Base-by-base conservation (phyloP, 2,888 invertebrate genomes). In the Adelognathus sp. region DNA sequence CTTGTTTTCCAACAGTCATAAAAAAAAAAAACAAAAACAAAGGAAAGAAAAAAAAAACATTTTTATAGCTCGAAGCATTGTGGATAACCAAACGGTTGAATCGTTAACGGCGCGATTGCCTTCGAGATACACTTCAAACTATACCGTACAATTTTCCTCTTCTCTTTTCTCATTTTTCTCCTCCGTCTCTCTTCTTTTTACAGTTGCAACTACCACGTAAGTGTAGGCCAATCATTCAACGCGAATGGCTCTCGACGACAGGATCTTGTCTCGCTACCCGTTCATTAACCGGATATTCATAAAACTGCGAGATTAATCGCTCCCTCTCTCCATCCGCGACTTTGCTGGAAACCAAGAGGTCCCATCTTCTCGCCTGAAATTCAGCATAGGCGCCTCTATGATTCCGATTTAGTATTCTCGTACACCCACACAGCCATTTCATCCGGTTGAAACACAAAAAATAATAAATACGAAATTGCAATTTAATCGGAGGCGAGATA, bases 241-340 rank as follows among this genome's bases (percentile, higher is more conserved):
- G 39, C 29, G 50, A 31, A 61, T 52, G 44, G 61, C 11, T n/a
- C n/a, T 29, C 33, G 71, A 46, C 39, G 61, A 60, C 71, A 71
- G 71, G 50, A 36, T 36, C 36, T 36, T 36, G n/a, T n/a, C 33
- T 69, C 1, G 46, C 33, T 18, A 52, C 61, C 54, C 44, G 52
- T 41, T 41, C 39, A 72, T 63, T 54, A 72, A 54, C 14, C 31
- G 11, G 61, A 63, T 61, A 63, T 52, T 63, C 63, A 63, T 72
- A 72, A 54, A 72, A 61, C 27, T 33, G 9, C n/a, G 36, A 63
- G 71, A 61, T 72, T 54, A 63, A 72, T 72, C 52, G 39, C 33
- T 18, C 14, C 9, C n/a, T 36, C 36, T 36, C 36, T 36, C 9
- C 36, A n/a, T 36, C 36, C 7, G n/a, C 36, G n/a, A n/a, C n/a